Base-by-base conservation (phyloP, 1,140 invertebrate species). In the Laupala kohalensis region DNA sequence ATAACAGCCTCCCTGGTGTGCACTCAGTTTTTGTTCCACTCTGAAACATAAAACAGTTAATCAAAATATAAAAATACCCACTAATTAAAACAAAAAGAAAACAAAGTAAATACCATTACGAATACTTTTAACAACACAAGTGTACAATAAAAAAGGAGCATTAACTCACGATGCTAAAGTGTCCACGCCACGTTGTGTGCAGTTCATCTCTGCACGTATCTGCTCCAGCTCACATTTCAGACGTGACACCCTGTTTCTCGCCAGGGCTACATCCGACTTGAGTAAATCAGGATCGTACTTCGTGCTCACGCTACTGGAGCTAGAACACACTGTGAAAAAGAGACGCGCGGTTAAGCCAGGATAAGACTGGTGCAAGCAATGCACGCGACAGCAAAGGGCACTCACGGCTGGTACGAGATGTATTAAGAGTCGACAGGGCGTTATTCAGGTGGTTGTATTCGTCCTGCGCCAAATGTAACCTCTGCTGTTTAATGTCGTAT, bases 401-500 rank as follows among this genome's bases (percentile, higher is more conserved):
- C 91, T 91, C 82, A 93, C 92, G 84, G 81, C 92, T 94, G 72
- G 91, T 92, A 74, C 91, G 86, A 66, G 92, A 93, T 65, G 91
- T 89, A 63, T 89, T 90, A 69, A 94, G 84, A 53, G 91, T 92
- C n/a, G 88, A 87, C 23, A 94, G 82, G 23, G 91, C 90, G 79
- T 93, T 92, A 81, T 93, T 95, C 5, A 98, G 86, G 79, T 97
- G 92, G 79, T 95, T 93, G 83, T 94, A 98, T 82, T 98, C 95
- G 81, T 97, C 95, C 80, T 97, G 93, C 62, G 95, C 95, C 75
- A 97, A 83, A 76, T 90, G 89, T 69, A 98, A 82, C 78, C 95
- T 88, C 82, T 97, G 93, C 79, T 96, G 92, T 82, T 98, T 98
- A 53, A 98, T 89, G 81, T 95, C 92, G 81, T 92, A 94, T 78